Evolutionary conservation across 2,797 vertebrate genomes (phyloP).

Genomic region (Neostethus bicornis): DNA sequence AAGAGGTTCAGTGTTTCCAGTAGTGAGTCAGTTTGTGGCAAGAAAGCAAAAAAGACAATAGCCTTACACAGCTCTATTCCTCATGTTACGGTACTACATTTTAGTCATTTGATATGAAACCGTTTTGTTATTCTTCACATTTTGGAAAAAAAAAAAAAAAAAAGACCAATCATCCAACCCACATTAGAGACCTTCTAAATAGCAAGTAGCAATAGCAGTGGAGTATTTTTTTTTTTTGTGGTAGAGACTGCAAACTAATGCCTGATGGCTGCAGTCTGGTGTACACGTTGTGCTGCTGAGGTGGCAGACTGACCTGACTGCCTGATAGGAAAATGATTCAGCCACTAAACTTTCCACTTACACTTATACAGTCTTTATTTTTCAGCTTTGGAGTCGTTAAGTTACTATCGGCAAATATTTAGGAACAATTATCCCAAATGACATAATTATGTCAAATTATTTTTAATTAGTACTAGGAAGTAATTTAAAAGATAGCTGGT

Average conservation of each 20-base stretch:
- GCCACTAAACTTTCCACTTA: slow-evolving; percentile 21
- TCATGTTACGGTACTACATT: slow-evolving; percentile 14
- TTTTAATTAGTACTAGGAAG: not conserved
- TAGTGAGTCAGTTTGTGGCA: slow-evolving; percentile 58
- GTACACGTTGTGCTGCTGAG: slow-evolving; percentile 9
- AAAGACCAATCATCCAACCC: not conserved
- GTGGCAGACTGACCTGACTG: slow-evolving; percentile 20
- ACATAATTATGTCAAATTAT: not conserved
- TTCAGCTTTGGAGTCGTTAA: slow-evolving; percentile 3
- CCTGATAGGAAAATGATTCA: slow-evolving; percentile 23
- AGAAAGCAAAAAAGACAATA: slow-evolving; percentile 10
- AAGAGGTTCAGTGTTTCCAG: slow-evolving; percentile 73
- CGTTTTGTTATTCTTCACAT: not conserved
- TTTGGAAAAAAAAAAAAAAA: too few relatives aligned
- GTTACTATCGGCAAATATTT: not conserved
- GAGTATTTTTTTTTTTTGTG: not conserved
- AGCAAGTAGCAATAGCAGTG: not conserved
- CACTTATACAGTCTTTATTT: not conserved
- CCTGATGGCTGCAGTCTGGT: slow-evolving; percentile 6
- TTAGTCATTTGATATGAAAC: not conserved
- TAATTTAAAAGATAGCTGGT: too few relatives aligned
- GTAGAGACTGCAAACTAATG: not conserved
- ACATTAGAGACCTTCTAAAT: not conserved
- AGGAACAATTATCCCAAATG: not conserved
- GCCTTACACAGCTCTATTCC: slow-evolving; percentile 30